Evolutionary conservation across 1,140 invertebrate species (phyloP), one percentile per base, ranked within the genome.

Genomic region (Caenorhabditis remanei): DNA sequence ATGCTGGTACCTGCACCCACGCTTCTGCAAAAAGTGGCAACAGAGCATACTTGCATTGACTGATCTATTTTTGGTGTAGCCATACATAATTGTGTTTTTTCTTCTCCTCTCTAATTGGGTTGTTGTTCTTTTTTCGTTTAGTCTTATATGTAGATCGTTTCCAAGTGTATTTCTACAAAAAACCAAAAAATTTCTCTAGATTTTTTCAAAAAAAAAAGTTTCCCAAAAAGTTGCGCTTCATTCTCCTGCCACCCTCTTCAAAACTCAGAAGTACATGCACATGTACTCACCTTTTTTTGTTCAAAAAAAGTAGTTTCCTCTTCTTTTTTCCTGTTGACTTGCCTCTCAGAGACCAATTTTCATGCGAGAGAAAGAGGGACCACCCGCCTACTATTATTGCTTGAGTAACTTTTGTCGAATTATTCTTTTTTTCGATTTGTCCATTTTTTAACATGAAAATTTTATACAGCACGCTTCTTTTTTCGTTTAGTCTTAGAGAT

Each of bases 351-450:
- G 46, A 50, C 46, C 46, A 32, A 79, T 21, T 79, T 48, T 32
- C 5, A 40, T 11, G 61, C 21, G 71, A 40, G 21, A 0, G 7
- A 21, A 19, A 14, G 11, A 48, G 40, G 71, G 71, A 50, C 46
- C 71, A 79, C 61, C 46, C 43, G n/a, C 46, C 71, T 50, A 50
- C 46, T 79, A 79, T 79, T 79, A 79, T 79, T 79, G 46, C 71
- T 79, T 79, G 46, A 79, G 71, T 50, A 50, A 79, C 71, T 79
- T 40, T 24, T 24, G 71, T 79, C 40, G 46, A 50, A 79, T 79
- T 24, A 50, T 79, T 50, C 41, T 79, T 24, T 16, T 14, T 79
- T n/a, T 79, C 19, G 6, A 46, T 21, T 19, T 48, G 8, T 24
- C 19, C 32, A 14, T 32, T 40, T 67, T 32, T 32, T 32, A 58